These are phyloP conservation scores for Elysia chlorotica DNA, from an alignment of 1,140 invertebrate species.

Conservation along the genomic window DNA sequence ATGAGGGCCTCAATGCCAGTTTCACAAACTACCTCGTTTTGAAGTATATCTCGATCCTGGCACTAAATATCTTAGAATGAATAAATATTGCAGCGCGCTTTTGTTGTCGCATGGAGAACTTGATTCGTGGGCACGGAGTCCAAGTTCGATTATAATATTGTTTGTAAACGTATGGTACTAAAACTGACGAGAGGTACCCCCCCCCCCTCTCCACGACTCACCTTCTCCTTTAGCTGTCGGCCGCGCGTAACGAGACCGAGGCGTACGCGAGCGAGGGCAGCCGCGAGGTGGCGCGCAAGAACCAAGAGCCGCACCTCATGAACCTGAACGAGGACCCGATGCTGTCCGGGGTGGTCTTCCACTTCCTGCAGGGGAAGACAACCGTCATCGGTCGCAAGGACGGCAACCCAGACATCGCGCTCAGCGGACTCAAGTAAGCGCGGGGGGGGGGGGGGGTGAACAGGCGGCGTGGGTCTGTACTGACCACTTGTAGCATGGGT, in stretches of 20 bases:
- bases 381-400: slow-evolving; percentile 59
- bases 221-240: slow-evolving; percentile 34
- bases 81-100: neutral
- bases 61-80: neutral
- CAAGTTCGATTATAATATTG: neutral
- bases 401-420: slow-evolving; percentile 53
- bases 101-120: neutral
- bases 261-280: slow-evolving; percentile 29
- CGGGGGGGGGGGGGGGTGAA: no score
- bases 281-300: slow-evolving; percentile 35
- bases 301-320: slow-evolving; percentile 52
- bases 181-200: neutral
- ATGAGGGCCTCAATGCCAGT: no score
- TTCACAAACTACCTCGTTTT: no score
- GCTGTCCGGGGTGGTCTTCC: slow-evolving; percentile 60
- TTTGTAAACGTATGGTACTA: neutral
- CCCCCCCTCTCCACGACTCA: neutral
- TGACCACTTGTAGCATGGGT: no score
- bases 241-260: slow-evolving; percentile 45
- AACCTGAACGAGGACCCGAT: slow-evolving; percentile 64
- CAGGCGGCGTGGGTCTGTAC: no score
- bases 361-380: slow-evolving; percentile 51
- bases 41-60: no score
- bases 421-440: slow-evolving; percentile 60
- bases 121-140: neutral